Evolutionary conservation across 2,113 vertebrate species (phyloP).

Genomic region (Arizona elegans): DNA sequence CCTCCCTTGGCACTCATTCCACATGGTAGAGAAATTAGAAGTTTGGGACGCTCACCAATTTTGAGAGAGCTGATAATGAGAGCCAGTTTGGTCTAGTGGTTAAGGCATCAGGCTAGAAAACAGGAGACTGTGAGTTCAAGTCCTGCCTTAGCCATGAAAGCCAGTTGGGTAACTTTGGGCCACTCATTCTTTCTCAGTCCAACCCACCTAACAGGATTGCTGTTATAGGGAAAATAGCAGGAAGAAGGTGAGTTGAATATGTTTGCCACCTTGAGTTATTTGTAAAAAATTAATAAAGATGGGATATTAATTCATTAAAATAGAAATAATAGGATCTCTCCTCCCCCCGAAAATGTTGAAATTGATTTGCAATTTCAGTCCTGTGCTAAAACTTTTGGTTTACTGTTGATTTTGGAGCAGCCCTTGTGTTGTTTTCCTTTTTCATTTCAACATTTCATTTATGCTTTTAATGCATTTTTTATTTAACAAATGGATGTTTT

Average conservation of each 20-base stretch:
- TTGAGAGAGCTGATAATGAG: not conserved
- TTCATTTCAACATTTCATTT: not conserved
- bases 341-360: not conserved
- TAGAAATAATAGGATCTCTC: not conserved
- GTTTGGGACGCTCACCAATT: not conserved
- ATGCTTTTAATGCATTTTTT: not conserved
- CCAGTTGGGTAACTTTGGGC: not conserved
- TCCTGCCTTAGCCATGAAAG: not conserved
- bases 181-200: not conserved
- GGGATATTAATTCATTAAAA: not conserved
- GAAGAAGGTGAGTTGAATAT: not conserved
- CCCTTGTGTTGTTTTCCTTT: not conserved
- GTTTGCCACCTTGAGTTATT: not conserved
- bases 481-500: not conserved
- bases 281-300: not conserved
- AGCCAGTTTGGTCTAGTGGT: not conserved
- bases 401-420: not conserved
- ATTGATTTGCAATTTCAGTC: not conserved
- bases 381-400: not conserved
- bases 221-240: not conserved
- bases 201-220: not conserved
- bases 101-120: not conserved
- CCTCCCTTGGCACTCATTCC: slow-evolving; percentile 47
- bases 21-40: slow-evolving; percentile 31
- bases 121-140: not conserved